phyloP scores from a whole-genome alignment of 1,140 invertebrate genomes.

The Ptiloglossa arizonensis region DNA sequence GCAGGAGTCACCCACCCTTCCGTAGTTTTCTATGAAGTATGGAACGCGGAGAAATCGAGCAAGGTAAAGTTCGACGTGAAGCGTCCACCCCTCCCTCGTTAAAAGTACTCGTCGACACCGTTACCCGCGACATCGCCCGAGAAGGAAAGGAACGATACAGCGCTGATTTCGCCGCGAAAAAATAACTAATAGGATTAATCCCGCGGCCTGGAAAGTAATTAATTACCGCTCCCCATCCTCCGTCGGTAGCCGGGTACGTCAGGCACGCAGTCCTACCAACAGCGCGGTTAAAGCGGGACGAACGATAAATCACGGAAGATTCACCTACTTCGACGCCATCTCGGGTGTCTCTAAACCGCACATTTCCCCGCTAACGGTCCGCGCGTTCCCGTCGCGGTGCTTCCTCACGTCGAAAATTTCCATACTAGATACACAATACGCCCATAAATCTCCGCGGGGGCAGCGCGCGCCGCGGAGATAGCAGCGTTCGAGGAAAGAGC shows the following conservation, averaged over 20 bases:
- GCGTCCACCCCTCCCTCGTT: too few relatives aligned
- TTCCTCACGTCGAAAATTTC: conserved; percentile 57
- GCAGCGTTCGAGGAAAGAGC: neutral
- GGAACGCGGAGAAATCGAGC: too few relatives aligned
- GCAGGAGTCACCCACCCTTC: too few relatives aligned
- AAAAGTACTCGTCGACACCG: too few relatives aligned
- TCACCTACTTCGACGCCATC: conserved; percentile 35
- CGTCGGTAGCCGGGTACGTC: conserved; percentile 23
- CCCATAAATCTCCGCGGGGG: conserved; percentile 38
- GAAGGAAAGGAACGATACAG: too few relatives aligned
- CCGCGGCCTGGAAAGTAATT: conserved; percentile 36
- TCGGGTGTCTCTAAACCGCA: conserved; percentile 51
- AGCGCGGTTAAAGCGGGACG: conserved; percentile 20
- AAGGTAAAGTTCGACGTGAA: too few relatives aligned
- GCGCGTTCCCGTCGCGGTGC: conserved; percentile 30
- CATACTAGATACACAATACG: conserved; percentile 52
- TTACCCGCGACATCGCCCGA: too few relatives aligned
- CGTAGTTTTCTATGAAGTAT: too few relatives aligned
- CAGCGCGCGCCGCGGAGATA: neutral
- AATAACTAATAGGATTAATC: conserved; percentile 41
- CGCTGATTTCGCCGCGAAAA: neutral
- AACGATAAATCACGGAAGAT: conserved; percentile 50
- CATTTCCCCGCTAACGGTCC: conserved; percentile 28
- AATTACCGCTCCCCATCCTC: conserved; percentile 18
- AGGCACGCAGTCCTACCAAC: conserved; percentile 28